These are phyloP conservation scores for Icerya purchasi DNA, from an alignment of 2,888 invertebrate genomes.

Conservation along the genomic window DNA sequence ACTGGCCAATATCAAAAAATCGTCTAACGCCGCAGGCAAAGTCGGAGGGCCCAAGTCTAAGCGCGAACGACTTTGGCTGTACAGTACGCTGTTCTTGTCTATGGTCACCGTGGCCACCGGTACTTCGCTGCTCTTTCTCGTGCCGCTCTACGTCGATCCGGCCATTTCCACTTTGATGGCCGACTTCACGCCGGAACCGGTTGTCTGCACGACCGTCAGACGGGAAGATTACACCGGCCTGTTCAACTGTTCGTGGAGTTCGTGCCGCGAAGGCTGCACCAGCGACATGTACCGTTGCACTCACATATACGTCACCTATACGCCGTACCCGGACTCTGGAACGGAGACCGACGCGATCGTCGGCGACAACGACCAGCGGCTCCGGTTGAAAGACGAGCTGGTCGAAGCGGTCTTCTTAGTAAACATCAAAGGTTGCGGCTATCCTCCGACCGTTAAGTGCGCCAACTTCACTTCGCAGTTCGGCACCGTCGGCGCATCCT, in stretches of 20 bases:
- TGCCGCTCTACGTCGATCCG: slow-evolving; percentile 48
- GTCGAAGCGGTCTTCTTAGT: slow-evolving; percentile 44
- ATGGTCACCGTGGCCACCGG: slow-evolving; percentile 48
- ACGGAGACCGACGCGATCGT: slow-evolving; percentile 24
- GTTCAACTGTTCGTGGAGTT: slow-evolving; percentile 59
- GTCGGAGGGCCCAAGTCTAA: slow-evolving; percentile 16
- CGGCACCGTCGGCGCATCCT: slow-evolving; percentile 43
- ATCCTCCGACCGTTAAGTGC: slow-evolving; percentile 55
- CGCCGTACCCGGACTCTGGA: slow-evolving; percentile 5
- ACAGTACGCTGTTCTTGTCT: slow-evolving; percentile 45
- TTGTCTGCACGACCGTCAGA: slow-evolving; percentile 42
- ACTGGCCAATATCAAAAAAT: slow-evolving; percentile 34
- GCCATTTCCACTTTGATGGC: slow-evolving; percentile 36
- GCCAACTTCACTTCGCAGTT: slow-evolving; percentile 48
- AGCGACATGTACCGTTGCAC: slow-evolving; percentile 51
- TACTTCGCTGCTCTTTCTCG: slow-evolving; percentile 47
- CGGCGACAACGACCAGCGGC: slow-evolving; percentile 13
- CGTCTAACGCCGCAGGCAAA: slow-evolving; percentile 24
- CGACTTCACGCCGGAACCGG: slow-evolving; percentile 51
- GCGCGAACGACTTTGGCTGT: slow-evolving; percentile 30
- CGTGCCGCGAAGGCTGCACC: slow-evolving; percentile 59
- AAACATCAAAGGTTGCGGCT: slow-evolving; percentile 66
- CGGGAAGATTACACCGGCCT: slow-evolving; percentile 48
- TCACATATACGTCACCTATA: slow-evolving; percentile 35
- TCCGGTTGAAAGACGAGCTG: slow-evolving; percentile 24